phyloP scores from a whole-genome alignment of 2,888 invertebrate species.

The Spisula subtruncata region DNA sequence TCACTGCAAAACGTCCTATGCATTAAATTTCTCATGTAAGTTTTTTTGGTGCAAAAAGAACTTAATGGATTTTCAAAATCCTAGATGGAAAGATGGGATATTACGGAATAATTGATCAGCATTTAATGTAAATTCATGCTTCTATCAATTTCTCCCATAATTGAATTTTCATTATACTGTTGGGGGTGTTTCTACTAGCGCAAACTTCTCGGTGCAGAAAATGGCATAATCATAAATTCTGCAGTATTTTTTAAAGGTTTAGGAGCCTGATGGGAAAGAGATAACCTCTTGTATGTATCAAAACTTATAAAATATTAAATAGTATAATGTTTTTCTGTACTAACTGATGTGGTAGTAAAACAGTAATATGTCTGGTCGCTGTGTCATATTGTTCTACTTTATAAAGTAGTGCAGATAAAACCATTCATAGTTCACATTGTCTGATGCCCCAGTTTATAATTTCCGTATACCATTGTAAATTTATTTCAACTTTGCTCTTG shows the following conservation, averaged over 20 bases:
- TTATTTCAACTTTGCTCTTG: too few species aligned
- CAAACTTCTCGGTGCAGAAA: background rate
- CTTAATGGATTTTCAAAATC: constrained; percentile 18
- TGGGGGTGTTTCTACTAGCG: constrained; percentile 3
- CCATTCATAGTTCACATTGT: too few species aligned
- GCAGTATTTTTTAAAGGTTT: background rate
- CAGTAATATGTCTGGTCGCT: too few species aligned
- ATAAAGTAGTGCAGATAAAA: too few species aligned
- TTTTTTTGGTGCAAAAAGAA: constrained; percentile 14
- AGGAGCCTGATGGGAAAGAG: background rate
- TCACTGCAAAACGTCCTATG: background rate
- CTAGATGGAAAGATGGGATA: constrained; percentile 10
- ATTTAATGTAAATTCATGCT: constrained; percentile 21
- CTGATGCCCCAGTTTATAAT: too few species aligned
- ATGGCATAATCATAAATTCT: background rate
- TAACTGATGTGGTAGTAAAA: too few species aligned
- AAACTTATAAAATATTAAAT: constrained; percentile 3
- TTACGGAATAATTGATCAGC: constrained; percentile 21
- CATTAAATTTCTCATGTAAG: constrained; percentile 15
- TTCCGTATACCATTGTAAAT: too few species aligned
- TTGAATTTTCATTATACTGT: constrained; percentile 27
- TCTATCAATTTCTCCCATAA: constrained; percentile 15
- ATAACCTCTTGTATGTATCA: constrained; percentile 14
- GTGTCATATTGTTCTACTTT: too few species aligned
- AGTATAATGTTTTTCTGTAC: background rate